Conservation (phyloP, 2,797 vertebrate species). For the Chromis chromis region DNA sequence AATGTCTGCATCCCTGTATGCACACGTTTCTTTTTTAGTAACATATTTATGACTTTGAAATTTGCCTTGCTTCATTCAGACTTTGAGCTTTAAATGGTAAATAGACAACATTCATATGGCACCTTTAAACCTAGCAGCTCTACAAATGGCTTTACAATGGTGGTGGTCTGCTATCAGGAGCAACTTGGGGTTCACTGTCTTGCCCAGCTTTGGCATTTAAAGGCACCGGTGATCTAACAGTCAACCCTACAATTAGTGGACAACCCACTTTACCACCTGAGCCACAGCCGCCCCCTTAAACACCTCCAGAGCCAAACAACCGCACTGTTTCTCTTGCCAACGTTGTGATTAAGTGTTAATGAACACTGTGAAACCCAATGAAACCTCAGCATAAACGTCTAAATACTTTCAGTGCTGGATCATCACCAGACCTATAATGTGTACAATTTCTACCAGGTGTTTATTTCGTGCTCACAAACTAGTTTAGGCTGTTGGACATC, state of each 20-base stretch:
- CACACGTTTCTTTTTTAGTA: not conserved
- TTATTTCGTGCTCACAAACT: conserved; percentile 18
- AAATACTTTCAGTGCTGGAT: not conserved
- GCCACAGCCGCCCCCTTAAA: not conserved
- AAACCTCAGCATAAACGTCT: conserved; percentile 46
- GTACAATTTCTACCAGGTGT: conserved; percentile 34
- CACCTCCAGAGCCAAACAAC: not conserved
- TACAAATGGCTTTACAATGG: too few relatives aligned
- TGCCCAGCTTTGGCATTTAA: too few relatives aligned
- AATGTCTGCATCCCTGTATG: not conserved
- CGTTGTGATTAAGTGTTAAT: conserved; percentile 17
- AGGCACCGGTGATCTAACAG: too few relatives aligned
- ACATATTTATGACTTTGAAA: not conserved
- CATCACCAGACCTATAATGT: conserved; percentile 7
- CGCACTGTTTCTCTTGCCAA: not conserved
- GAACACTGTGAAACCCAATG: conserved; percentile 1
- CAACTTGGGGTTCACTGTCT: too few relatives aligned
- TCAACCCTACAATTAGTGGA: too few relatives aligned
- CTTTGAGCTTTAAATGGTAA: too few relatives aligned
- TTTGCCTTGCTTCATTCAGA: too few relatives aligned
- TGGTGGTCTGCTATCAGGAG: too few relatives aligned
- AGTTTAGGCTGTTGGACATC: not conserved
- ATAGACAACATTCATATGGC: too few relatives aligned
- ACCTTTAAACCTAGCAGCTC: too few relatives aligned
- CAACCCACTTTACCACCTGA: too few relatives aligned